Evolutionary conservation across 2,113 vertebrate species (phyloP).

Genomic region (Psilopogon haemacephalus): DNA sequence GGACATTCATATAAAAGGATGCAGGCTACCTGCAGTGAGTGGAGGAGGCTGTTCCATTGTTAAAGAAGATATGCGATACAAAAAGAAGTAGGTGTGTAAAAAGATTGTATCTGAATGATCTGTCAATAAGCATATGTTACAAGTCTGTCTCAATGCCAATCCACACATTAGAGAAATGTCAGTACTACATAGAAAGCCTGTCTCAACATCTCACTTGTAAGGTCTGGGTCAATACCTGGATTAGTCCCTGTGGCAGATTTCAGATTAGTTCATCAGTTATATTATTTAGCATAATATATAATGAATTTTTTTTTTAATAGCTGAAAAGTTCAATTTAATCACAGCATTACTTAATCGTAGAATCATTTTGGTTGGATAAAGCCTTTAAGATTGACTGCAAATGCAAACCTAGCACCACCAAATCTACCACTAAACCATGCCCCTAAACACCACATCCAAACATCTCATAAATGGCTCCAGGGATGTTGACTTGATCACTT

Average conservation of each 20-base stretch:
- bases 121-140: rapidly evolving
- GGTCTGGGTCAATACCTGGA: neutral
- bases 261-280: neutral
- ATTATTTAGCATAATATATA: neutral
- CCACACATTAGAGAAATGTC: neutral
- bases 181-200: neutral
- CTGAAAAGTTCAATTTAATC: neutral
- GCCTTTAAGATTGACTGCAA: neutral
- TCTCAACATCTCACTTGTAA: rapidly evolving
- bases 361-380: neutral
- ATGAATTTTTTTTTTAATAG: too few species aligned
- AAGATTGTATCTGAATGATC: rapidly evolving
- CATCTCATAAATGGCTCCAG: neutral
- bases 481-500: neutral
- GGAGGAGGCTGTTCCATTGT: neutral
- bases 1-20: neutral
- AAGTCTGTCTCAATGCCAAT: neutral
- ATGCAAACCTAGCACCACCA: neutral
- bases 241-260: neutral
- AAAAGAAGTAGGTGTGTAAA: neutral
- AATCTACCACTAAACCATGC: neutral
- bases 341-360: neutral
- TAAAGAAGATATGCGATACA: neutral
- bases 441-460: rapidly evolving
- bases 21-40: neutral